Base-by-base conservation (phyloP, 2,888 invertebrate species). In the Tuta absoluta region DNA sequence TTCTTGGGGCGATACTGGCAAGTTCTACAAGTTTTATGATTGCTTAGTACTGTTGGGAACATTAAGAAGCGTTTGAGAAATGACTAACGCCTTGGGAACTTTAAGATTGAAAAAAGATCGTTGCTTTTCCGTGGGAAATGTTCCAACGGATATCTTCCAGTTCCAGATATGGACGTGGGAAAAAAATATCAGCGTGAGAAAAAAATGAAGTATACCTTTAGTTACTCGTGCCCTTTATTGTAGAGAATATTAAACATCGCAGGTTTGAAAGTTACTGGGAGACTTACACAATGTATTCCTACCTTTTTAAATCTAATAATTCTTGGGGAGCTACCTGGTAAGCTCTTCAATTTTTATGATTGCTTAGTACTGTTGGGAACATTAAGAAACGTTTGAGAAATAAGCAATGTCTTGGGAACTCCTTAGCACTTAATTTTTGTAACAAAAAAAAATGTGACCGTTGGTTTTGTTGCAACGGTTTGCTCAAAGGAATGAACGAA, bases 1-100 rank as follows among this genome's bases (percentile, higher is more conserved):
- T 21, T 21, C 21, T 24, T 28, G 3, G 2, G 33, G 33, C 33
- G 53, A 10, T 19, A 7, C 1, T 12, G n/a, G 28, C 19, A 37
- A 21, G n/a, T 28, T 28, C 37, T 62, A 37, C 1, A 19, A 51
- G 12, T 14, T 33, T 19, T 62, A 49, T 62, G 62, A 21, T 37
- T 49, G 49, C 62, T 19, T 62, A 37, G 41, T 59, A 59, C 17
- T 23, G 14, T 24, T 59, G 59, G 37, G 59, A 78, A 78, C 67
- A 63, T 64, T 70, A 75, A 76, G 74, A 74, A 72, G 66, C 64
- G 63, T 70, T 66, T 73, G 38, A 73, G 72, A 72, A 68, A 49
- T 67, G 51, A 59, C 45, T 56, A n/a, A 33, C 60, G 48, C 67
- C 41, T 14, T 41, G 12, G 17, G 45, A 45, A 45, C 45, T 17